A percentile compares a stretch with the other conserved stretches of the same genome.
Evolutionary conservation across 2,113 vertebrate genomes (phyloP).

Genomic region (Podarcis cretensis): DNA sequence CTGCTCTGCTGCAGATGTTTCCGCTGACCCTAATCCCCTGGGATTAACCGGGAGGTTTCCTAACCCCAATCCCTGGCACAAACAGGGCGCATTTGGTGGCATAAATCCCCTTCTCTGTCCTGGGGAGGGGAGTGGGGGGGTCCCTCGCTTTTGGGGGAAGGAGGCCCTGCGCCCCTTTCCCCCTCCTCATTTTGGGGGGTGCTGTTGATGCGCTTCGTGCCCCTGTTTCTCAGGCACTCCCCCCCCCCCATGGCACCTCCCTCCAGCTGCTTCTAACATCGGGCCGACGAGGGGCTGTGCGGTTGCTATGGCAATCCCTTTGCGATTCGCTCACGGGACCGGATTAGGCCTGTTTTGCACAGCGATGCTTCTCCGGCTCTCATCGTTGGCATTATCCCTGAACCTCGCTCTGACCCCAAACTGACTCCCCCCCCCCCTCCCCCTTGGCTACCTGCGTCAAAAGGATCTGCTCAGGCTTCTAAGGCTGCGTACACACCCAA

Average conservation of each 20-base stretch:
- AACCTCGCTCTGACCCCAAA: neutral
- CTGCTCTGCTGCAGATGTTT: neutral
- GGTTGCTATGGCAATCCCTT: conserved; percentile 47
- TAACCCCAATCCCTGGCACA: neutral
- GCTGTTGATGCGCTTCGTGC: neutral
- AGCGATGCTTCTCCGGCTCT: neutral
- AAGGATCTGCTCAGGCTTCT: neutral
- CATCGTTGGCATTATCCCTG: too few species aligned
- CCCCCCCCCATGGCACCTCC: neutral
- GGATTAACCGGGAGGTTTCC: neutral
- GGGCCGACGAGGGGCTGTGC: conserved; percentile 14
- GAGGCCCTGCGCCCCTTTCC: too few species aligned
- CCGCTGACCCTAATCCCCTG: neutral
- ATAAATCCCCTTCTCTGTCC: neutral
- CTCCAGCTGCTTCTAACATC: neutral
- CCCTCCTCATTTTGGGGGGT: neutral
- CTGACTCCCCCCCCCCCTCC: neutral
- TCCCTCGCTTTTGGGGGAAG: neutral
- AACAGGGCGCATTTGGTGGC: neutral
- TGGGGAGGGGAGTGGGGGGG: neutral
- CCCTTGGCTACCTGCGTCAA: neutral
- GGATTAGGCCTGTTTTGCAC: neutral
- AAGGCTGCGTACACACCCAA: too few species aligned
- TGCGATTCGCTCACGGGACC: too few species aligned
- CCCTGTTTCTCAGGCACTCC: neutral